Evolutionary conservation across 2,888 invertebrate species (phyloP).

Genomic region (Neoascia interrupta): DNA sequence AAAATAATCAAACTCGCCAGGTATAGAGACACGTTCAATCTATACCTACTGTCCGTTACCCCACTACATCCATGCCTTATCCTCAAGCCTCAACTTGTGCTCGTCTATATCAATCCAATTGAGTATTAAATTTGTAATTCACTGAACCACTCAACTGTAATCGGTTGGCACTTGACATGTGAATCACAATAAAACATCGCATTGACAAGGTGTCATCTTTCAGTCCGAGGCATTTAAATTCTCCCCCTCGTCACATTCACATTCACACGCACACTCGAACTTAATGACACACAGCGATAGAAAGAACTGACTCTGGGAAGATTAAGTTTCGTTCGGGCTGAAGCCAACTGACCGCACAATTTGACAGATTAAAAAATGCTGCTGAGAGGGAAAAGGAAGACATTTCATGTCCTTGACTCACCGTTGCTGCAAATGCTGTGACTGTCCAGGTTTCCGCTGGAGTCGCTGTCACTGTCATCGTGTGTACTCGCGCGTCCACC

Average conservation of each 20-base stretch:
- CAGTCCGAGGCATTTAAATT: conserved; percentile 39
- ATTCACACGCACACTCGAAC: not conserved
- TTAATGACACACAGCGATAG: too few species aligned
- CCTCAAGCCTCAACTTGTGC: not conserved
- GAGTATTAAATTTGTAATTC: conserved; percentile 66
- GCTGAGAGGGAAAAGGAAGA: not conserved
- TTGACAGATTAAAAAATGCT: conserved; percentile 32
- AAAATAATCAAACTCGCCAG: too few species aligned
- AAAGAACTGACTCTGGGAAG: too few species aligned
- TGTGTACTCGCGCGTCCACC: conserved; percentile 78
- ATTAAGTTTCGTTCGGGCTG: conserved; percentile 30
- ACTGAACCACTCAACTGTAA: conserved; percentile 66
- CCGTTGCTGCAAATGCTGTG: conserved; percentile 73
- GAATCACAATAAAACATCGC: conserved; percentile 66
- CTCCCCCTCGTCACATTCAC: conserved; percentile 1
- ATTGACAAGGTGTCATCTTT: conserved; percentile 67
- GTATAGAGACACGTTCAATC: too few species aligned
- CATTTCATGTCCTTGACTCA: conserved; percentile 61
- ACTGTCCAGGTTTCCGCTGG: conserved; percentile 77
- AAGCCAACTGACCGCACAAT: conserved; percentile 32
- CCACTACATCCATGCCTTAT: too few species aligned
- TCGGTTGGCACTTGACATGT: conserved; percentile 66
- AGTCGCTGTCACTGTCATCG: conserved; percentile 80
- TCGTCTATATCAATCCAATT: conserved; percentile 47
- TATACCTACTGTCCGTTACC: not conserved